Evolutionary conservation across 2,888 invertebrate species (phyloP).

Genomic region (Catocala fraxini): DNA sequence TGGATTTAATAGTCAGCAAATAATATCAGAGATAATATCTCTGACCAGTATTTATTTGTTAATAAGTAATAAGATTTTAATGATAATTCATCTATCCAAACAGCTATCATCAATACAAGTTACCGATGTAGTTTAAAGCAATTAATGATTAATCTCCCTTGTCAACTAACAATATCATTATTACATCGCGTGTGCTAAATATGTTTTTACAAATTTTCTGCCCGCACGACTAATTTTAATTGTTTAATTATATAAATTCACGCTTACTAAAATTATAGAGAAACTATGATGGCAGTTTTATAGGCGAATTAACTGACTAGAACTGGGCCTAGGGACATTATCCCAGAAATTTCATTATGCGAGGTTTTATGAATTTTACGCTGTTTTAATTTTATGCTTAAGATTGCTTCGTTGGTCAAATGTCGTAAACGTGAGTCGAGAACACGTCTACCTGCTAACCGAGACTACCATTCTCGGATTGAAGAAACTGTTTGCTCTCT

Average conservation of each 20-base stretch:
- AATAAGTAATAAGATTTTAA: not conserved
- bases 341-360: conserved; percentile 22
- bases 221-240: conserved; percentile 63
- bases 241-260: conserved; percentile 66
- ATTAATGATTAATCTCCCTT: too few relatives aligned
- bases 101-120: not conserved
- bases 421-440: too few relatives aligned
- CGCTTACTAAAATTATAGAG: conserved; percentile 57
- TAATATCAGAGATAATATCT: too few relatives aligned
- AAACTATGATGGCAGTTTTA: conserved; percentile 53
- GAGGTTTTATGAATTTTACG: conserved; percentile 26
- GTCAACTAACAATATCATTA: not conserved
- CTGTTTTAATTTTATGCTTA: conserved; percentile 34
- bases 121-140: too few relatives aligned
- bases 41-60: too few relatives aligned
- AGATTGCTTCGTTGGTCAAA: too few relatives aligned
- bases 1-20: too few relatives aligned
- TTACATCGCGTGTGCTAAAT: conserved; percentile 26
- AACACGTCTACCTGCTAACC: too few relatives aligned
- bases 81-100: not conserved
- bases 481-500: too few relatives aligned
- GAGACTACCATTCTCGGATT: too few relatives aligned
- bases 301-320: conserved; percentile 54
- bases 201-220: conserved; percentile 41
- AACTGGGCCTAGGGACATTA: conserved; percentile 46